Evolutionary conservation across 2,113 vertebrate species (phyloP).

Genomic region (Rhegmatorhina hoffmannsi): DNA sequence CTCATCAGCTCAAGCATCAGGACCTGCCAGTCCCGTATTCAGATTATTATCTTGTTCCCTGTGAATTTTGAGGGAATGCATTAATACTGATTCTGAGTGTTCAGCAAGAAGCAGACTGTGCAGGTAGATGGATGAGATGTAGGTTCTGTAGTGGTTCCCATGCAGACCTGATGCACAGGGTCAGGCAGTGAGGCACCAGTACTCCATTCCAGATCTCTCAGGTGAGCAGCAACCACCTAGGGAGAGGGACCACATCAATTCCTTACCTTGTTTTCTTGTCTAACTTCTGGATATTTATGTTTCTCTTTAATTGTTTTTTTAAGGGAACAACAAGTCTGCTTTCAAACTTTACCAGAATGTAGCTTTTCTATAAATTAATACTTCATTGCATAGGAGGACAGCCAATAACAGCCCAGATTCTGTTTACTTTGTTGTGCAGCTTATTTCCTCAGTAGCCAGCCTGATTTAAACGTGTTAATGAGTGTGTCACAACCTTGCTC

Average conservation of each 20-base stretch:
- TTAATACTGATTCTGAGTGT: neutral
- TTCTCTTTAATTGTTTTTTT: neutral
- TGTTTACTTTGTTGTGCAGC: neutral
- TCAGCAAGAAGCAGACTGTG: neutral
- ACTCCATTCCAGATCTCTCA: neutral
- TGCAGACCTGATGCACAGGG: fast-evolving
- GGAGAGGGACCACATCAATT: fast-evolving
- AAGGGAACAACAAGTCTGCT: neutral
- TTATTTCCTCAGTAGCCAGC: neutral
- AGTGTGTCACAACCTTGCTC: neutral
- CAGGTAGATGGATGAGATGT: neutral
- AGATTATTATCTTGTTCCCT: neutral
- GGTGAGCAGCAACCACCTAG: neutral
- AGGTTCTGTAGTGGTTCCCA: neutral
- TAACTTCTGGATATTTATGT: neutral
- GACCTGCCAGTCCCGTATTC: neutral
- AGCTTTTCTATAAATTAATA: neutral
- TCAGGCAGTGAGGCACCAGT: neutral
- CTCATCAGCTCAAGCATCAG: neutral
- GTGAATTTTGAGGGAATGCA: neutral
- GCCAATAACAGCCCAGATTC: neutral
- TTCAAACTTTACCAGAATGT: neutral
- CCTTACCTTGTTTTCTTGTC: neutral
- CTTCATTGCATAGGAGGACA: neutral
- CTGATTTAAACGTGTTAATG: conserved; percentile 14